Evolutionary conservation across 1,140 invertebrate species (phyloP).

Genomic region (Pachypeltis micranthus): DNA sequence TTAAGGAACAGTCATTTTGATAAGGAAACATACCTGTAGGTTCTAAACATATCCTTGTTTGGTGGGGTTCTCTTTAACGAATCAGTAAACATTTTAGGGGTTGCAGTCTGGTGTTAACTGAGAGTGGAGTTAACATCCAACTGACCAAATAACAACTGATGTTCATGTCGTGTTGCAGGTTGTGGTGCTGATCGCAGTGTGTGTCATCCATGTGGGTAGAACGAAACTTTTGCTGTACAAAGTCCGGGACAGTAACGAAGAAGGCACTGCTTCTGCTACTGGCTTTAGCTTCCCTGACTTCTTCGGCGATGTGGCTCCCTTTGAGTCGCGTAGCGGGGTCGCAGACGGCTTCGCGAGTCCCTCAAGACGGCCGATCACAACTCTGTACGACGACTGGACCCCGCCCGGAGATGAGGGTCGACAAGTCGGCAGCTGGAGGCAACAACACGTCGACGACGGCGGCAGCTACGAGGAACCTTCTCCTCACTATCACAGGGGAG

Average conservation of each 20-base stretch:
- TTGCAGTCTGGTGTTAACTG: too few relatives aligned
- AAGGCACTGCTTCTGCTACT: not conserved
- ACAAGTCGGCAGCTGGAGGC: not conserved
- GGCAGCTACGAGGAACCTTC: not conserved
- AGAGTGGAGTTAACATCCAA: too few relatives aligned
- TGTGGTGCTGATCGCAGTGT: too few relatives aligned
- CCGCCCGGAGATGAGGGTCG: conserved; percentile 9
- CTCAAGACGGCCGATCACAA: conserved; percentile 9
- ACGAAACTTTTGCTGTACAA: too few relatives aligned
- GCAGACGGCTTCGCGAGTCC: not conserved
- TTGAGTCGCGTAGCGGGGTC: not conserved
- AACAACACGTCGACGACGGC: not conserved
- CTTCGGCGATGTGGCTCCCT: not conserved
- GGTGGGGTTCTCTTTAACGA: too few relatives aligned
- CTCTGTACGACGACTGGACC: conserved; percentile 14
- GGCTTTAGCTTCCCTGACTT: conserved; percentile 1
- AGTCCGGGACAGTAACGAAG: conserved; percentile 4
- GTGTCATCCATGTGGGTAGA: too few relatives aligned
- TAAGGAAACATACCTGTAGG: too few relatives aligned
- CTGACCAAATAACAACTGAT: too few relatives aligned
- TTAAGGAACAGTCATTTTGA: too few relatives aligned
- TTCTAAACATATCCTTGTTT: too few relatives aligned
- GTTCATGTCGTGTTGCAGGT: too few relatives aligned
- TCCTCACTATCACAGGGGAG: not conserved
- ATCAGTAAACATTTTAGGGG: too few relatives aligned